phyloP scores from a whole-genome alignment of 1,140 invertebrate genomes.

The Popillia japonica region DNA sequence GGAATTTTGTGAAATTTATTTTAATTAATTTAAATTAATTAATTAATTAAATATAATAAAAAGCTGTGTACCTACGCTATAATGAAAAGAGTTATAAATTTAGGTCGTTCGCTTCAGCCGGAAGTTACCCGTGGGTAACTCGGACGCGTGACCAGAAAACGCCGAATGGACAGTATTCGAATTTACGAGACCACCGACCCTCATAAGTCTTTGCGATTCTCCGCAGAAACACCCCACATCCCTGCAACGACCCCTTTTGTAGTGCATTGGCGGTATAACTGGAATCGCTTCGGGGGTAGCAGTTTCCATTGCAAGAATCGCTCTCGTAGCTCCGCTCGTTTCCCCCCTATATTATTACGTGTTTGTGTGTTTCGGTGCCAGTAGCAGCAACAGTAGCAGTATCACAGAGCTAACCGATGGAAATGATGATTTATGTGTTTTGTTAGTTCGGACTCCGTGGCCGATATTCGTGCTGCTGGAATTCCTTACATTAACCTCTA shows the following conservation, averaged over 20 bases:
- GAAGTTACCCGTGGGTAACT: background rate
- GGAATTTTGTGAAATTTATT: too few relatives aligned
- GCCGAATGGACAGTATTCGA: conserved; percentile 30
- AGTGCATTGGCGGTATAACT: background rate
- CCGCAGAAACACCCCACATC: background rate
- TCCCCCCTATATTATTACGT: background rate
- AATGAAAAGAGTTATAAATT: conserved; percentile 1
- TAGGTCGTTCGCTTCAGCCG: background rate
- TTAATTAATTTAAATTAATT: too few relatives aligned
- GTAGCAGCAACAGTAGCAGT: background rate
- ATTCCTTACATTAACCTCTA: background rate
- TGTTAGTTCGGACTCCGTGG: background rate
- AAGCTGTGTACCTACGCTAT: too few relatives aligned
- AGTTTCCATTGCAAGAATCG: background rate
- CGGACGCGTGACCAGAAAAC: conserved; percentile 14
- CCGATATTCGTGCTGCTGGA: background rate
- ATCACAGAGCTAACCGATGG: background rate
- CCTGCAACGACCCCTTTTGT: background rate
- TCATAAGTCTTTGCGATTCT: conserved; percentile 10
- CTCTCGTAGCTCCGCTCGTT: background rate
- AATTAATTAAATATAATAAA: too few relatives aligned
- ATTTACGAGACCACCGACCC: conserved; percentile 26
- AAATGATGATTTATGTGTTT: conserved; percentile 24
- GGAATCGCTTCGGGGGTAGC: background rate
- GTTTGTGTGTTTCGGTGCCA: conserved; percentile 15